phyloP scores from a whole-genome alignment of 1,140 invertebrate genomes.

The Sycophaga agraensis region DNA sequence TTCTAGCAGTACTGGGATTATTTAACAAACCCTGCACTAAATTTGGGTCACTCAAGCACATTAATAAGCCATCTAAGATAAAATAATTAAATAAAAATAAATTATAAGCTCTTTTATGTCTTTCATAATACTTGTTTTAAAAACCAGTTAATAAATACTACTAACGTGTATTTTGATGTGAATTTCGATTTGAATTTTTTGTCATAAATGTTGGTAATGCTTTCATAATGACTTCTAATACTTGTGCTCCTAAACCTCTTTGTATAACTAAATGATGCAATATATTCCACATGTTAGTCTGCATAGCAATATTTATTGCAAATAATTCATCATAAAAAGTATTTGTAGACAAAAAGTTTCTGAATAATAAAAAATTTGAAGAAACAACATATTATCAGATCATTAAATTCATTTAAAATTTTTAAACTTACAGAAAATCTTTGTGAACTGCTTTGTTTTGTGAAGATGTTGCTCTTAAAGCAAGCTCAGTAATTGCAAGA shows the following conservation, averaged over 20 bases:
- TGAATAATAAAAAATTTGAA: constrained; percentile 35
- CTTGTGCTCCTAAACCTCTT: constrained; percentile 62
- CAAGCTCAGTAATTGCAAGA: constrained; percentile 67
- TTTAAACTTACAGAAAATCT: constrained; percentile 60
- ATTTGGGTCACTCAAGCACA: constrained; percentile 55
- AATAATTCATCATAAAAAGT: constrained; percentile 70
- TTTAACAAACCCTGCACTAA: constrained; percentile 54
- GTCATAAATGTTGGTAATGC: constrained; percentile 41
- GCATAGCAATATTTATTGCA: constrained; percentile 65
- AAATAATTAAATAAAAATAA: constrained; percentile 27
- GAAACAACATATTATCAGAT: background rate
- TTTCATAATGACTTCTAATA: constrained; percentile 58
- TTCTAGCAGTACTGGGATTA: constrained; percentile 49
- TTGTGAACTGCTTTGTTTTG: constrained; percentile 53
- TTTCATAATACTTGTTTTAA: background rate
- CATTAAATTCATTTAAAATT: background rate
- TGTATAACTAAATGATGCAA: constrained; percentile 62
- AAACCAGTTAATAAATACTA: background rate
- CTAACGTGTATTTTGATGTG: constrained; percentile 42
- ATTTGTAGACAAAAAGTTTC: constrained; percentile 69
- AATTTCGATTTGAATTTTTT: constrained; percentile 35
- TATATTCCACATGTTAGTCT: constrained; percentile 66
- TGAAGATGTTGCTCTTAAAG: constrained; percentile 51
- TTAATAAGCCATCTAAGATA: constrained; percentile 50
- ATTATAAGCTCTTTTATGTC: background rate